Evolutionary conservation across 1,140 invertebrate genomes (phyloP).

Genomic region (Apis laboriosa): DNA sequence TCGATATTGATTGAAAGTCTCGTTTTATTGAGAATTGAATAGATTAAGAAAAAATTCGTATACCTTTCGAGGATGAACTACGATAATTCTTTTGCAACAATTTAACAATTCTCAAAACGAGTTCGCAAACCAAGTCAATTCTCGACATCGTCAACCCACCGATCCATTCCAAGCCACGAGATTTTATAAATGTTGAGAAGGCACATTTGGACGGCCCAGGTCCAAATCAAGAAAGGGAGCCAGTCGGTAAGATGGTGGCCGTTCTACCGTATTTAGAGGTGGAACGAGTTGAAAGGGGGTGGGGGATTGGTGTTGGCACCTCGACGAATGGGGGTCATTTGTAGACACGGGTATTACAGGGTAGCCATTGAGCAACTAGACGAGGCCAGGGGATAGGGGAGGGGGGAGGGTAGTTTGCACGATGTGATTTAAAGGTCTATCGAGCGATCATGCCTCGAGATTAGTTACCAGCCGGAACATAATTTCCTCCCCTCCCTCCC

Average conservation of each 20-base stretch:
- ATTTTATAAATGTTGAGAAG: too few relatives aligned
- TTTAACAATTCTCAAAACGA: too few relatives aligned
- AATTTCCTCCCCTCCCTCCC: conserved; percentile 55
- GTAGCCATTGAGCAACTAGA: conserved; percentile 29
- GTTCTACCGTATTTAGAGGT: not conserved
- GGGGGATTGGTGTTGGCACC: conserved; percentile 54
- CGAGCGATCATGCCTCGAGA: conserved; percentile 68
- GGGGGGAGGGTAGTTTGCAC: conserved; percentile 46
- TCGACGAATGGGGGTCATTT: conserved; percentile 68
- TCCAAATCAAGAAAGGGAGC: too few relatives aligned
- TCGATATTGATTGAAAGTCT: too few relatives aligned
- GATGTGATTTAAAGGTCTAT: conserved; percentile 71
- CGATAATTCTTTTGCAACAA: too few relatives aligned
- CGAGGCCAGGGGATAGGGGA: not conserved
- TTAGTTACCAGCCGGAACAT: conserved; percentile 65
- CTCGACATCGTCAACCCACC: too few relatives aligned
- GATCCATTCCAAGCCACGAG: too few relatives aligned
- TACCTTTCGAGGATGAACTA: too few relatives aligned
- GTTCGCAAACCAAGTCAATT: too few relatives aligned
- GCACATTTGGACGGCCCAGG: too few relatives aligned
- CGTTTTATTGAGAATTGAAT: too few relatives aligned
- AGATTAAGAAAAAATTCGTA: too few relatives aligned
- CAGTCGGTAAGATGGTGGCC: not conserved
- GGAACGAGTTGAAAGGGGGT: not conserved
- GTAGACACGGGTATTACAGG: conserved; percentile 68